These are phyloP conservation scores for Electrona antarctica DNA, from an alignment of 2,113 vertebrate genomes.

Conservation along the genomic window DNA sequence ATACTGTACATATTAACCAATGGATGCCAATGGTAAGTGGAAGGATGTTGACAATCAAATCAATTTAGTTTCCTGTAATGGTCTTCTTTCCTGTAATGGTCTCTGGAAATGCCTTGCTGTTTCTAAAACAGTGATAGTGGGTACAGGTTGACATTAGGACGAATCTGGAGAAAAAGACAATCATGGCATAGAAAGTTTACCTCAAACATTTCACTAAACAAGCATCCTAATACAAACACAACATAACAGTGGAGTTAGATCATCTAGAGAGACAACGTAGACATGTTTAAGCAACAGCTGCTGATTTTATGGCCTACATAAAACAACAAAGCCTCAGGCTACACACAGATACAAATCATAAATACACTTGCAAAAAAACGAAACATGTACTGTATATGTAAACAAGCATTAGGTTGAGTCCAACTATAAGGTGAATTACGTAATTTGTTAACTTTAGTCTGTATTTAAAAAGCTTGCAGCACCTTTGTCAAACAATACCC, in stretches of 20 bases:
- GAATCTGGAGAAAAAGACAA: slow-evolving; percentile 25
- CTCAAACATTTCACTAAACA: slow-evolving; percentile 18
- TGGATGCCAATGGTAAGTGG: slow-evolving; percentile 32
- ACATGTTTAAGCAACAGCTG: neutral
- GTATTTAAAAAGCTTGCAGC: too few relatives aligned
- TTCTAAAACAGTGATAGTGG: slow-evolving; percentile 4
- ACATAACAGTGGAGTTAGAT: slow-evolving; percentile 2
- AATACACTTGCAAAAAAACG: slow-evolving; percentile 14
- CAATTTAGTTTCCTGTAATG: neutral
- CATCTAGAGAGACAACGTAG: neutral
- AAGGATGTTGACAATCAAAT: slow-evolving; percentile 22
- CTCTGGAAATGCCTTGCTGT: slow-evolving; percentile 18
- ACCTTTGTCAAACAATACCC: too few relatives aligned
- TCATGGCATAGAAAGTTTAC: slow-evolving; percentile 21
- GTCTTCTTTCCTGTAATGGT: slow-evolving; percentile 1
- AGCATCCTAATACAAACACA: slow-evolving; percentile 5
- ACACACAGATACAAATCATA: neutral
- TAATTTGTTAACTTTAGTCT: too few relatives aligned
- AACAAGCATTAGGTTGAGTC: too few relatives aligned
- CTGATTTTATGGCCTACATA: too few relatives aligned
- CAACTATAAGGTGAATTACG: too few relatives aligned
- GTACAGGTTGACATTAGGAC: slow-evolving; percentile 18
- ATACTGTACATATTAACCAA: slow-evolving; percentile 45
- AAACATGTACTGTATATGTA: slow-evolving; percentile 19
- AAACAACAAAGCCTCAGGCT: too few relatives aligned